Evolutionary conservation across 2,113 vertebrate species (phyloP), one percentile per base, ranked within the genome.

Genomic region (Lophius piscatorius): DNA sequence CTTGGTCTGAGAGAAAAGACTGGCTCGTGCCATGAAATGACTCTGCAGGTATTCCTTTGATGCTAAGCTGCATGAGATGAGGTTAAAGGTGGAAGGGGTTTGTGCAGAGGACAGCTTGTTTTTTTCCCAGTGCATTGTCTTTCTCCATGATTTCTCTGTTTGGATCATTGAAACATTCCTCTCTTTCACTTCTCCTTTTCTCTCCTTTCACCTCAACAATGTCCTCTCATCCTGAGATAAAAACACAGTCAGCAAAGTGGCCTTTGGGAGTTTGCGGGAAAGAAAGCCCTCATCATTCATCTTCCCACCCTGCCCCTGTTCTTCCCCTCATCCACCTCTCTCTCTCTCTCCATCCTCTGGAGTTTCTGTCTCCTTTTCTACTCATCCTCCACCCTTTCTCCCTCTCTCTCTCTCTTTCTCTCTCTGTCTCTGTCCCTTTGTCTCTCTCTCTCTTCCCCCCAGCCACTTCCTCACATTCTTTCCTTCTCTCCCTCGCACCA

Each of bases 231-330:
- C 41, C 54, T 80, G 44, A 12, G 52, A 80, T 81, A 88, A 86
- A 87, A 79, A 81, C 80, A 59, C 67, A 89, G 87, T 90, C 89
- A 91, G 89, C 88, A 87, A 70, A 69, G 55, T 35, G 60, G 67
- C 80, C 85, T 78, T 63, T 83, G 81, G 81, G 89, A 86, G 77
- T 85, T 66, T 80, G 76, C 80, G 76, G 77, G 82, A 87, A 90
- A 88, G 76, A 62, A 71, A 81, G 55, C 38, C 63, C 86, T 90
- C 89, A 90, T 92, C 82, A 76, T 87, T 91, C 89, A 91, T 89
- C 82, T 74, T 63, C 57, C 48, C 61, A 74, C 78, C 78, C 65
- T 38, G 17, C 21, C 59, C 45, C 46, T 23, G 28, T 65, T 56
- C 64, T 48, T 36, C 10, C 39, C 41, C 60, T 44, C 61, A 31